Percentiles rank a stretch among this genome's conserved stretches.
Conservation (phyloP, 2,888 invertebrate species). For the Oegoconia quadripuncta region DNA sequence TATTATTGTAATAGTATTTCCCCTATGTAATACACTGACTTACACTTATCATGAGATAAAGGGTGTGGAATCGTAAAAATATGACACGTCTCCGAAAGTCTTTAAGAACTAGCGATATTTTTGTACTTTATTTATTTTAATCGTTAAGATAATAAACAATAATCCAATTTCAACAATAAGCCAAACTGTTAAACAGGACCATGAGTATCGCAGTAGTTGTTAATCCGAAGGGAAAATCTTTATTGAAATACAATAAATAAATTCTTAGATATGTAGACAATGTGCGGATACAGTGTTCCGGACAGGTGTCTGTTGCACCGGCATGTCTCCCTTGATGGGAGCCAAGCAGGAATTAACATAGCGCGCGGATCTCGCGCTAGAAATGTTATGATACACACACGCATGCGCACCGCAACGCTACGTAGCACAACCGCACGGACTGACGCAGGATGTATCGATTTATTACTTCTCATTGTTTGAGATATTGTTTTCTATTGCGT, state of each 20-base stretch:
- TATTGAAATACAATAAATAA: conserved; percentile 24
- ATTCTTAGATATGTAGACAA: conserved; percentile 60
- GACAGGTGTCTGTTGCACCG: conserved; percentile 52
- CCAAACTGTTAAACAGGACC: too few relatives aligned
- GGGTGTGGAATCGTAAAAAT: too few relatives aligned
- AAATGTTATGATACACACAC: conserved; percentile 14
- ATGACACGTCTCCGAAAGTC: too few relatives aligned
- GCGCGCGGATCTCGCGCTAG: conserved; percentile 29
- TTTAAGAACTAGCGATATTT: too few relatives aligned
- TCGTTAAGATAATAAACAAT: too few relatives aligned
- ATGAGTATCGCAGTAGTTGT: not conserved
- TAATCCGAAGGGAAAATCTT: conserved; percentile 7
- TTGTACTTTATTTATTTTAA: too few relatives aligned
- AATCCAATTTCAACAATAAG: too few relatives aligned
- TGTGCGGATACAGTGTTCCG: conserved; percentile 70
- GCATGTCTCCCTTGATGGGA: conserved; percentile 23
- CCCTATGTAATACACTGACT: too few relatives aligned
- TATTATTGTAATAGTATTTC: too few relatives aligned
- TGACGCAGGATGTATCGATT: conserved; percentile 33
- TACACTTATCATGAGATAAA: too few relatives aligned
- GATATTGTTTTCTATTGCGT: conserved; percentile 1
- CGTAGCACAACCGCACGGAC: not conserved
- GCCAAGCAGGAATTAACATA: conserved; percentile 35
- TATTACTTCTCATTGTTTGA: conserved; percentile 18
- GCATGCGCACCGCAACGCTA: conserved; percentile 21